phyloP scores from a whole-genome alignment of 2,888 invertebrate species.

The Margaritifera margaritifera region DNA sequence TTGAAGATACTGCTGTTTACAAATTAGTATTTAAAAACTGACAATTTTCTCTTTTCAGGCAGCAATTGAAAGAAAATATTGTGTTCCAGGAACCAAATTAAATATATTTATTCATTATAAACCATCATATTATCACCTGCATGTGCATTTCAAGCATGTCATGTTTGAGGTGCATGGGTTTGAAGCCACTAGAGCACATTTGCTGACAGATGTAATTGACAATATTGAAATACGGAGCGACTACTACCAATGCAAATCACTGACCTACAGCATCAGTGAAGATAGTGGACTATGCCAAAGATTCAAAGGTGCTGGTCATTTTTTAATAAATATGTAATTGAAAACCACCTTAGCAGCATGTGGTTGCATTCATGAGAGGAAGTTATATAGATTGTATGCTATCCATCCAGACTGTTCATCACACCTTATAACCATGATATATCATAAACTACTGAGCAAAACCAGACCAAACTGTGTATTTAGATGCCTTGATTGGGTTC shows the following conservation, averaged over 20 bases:
- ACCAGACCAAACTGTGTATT: too few relatives aligned
- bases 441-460: too few relatives aligned
- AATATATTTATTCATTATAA: slow-evolving; percentile 95
- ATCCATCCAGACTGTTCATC: too few relatives aligned
- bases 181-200: slow-evolving; percentile 88
- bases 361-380: too few relatives aligned
- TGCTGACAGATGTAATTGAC: slow-evolving; percentile 89
- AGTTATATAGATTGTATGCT: too few relatives aligned
- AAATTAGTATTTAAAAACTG: neutral
- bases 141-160: slow-evolving; percentile 90
- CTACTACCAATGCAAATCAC: slow-evolving; percentile 87
- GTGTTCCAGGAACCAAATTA: slow-evolving; percentile 79
- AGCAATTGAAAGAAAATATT: slow-evolving; percentile 85
- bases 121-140: slow-evolving; percentile 96
- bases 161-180: slow-evolving; percentile 78
- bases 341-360: neutral
- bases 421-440: too few relatives aligned
- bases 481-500: too few relatives aligned
- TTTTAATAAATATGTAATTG: slow-evolving; percentile 11
- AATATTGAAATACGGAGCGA: slow-evolving; percentile 88
- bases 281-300: slow-evolving; percentile 81
- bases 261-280: slow-evolving; percentile 87
- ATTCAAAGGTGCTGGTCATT: slow-evolving; percentile 47
- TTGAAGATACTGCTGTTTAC: too few relatives aligned
- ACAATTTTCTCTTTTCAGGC: slow-evolving; percentile 75